phyloP scores from a whole-genome alignment of 2,797 vertebrate genomes.

The Fistularia tabacaria region DNA sequence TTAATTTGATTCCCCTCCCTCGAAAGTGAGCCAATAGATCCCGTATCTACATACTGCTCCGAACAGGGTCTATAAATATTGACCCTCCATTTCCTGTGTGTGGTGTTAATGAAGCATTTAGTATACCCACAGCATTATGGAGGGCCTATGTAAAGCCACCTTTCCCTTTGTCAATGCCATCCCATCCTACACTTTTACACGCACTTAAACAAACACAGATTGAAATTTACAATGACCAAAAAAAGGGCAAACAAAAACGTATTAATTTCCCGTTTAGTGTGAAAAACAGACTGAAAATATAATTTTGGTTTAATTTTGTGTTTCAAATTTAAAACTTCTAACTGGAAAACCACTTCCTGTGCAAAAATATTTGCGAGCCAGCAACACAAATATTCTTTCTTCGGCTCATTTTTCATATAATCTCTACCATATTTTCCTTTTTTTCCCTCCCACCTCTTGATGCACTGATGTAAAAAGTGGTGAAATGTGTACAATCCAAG shows the following conservation, averaged over 20 bases:
- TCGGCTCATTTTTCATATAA: too few relatives aligned
- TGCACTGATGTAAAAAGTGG: too few relatives aligned
- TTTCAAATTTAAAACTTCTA: too few relatives aligned
- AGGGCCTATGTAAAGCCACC: slow-evolving; percentile 68
- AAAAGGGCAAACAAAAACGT: background rate
- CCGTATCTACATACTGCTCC: slow-evolving; percentile 67
- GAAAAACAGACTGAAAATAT: too few relatives aligned
- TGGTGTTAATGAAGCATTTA: slow-evolving; percentile 77
- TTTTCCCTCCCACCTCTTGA: too few relatives aligned
- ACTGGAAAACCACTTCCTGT: too few relatives aligned
- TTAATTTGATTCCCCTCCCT: slow-evolving; percentile 71
- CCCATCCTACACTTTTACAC: slow-evolving; percentile 9
- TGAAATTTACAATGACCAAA: slow-evolving; percentile 11
- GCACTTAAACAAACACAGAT: slow-evolving; percentile 18
- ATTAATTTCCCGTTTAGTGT: too few relatives aligned
- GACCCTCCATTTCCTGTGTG: slow-evolving; percentile 73
- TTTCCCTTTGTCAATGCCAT: slow-evolving; percentile 57
- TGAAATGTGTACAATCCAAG: background rate
- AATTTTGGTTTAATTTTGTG: too few relatives aligned
- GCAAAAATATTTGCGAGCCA: too few relatives aligned
- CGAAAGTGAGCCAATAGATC: slow-evolving; percentile 66
- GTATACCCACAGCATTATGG: slow-evolving; percentile 70
- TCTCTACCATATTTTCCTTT: too few relatives aligned
- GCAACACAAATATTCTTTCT: too few relatives aligned
- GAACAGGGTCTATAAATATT: slow-evolving; percentile 78